Base-by-base conservation (phyloP, 2,113 vertebrate species). In the Hippocampus comes region DNA sequence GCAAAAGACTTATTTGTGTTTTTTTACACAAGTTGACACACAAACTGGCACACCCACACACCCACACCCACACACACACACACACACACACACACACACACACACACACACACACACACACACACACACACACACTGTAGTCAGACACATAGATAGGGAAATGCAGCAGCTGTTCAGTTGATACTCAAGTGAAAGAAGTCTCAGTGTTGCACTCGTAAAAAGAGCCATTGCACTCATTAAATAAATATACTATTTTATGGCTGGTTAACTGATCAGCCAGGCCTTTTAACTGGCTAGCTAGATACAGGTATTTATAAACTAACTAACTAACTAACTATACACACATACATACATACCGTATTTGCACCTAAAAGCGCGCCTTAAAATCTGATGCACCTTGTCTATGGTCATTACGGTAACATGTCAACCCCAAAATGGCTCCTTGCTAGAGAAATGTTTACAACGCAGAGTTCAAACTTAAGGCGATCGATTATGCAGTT, bases 21-120 rank as follows among this genome's bases (percentile, higher is more conserved):
- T 89, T 89, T 59, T 53, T 65, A 63, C 55, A 34, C 25, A 70
- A 74, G 69, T 72, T 75, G 84, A 79, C 57, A n/a, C 12, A 30
- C 57, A 66, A 55, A 77, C 3, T 34, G 3, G 4, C 66, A 55
- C 68, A 3, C 57, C 6, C 15, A 17, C 15, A 49, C 48, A 18
- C 48, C 5, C 15, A 49, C 27, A 4, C 27, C 38, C 57, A 60
- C 57, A 30, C 27, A 38, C 20, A 67, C 60, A 78, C 63, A 51
- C 67, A 18, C 59, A 9, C 51, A 55, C 51, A 55, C 51, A 55
- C 57, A 60, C 20, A 63, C 51, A 55, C 51, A 55, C 57, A 60
- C 20, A 63, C 63, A 77, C 63, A 56, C 67, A 30, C 51, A 55
- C 59, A 77, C 63, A 56, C 67, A 61, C 51, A 55, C 51, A 55